Conservation (phyloP, 2,888 invertebrate genomes). For the Rhaphigaster nebulosa region DNA sequence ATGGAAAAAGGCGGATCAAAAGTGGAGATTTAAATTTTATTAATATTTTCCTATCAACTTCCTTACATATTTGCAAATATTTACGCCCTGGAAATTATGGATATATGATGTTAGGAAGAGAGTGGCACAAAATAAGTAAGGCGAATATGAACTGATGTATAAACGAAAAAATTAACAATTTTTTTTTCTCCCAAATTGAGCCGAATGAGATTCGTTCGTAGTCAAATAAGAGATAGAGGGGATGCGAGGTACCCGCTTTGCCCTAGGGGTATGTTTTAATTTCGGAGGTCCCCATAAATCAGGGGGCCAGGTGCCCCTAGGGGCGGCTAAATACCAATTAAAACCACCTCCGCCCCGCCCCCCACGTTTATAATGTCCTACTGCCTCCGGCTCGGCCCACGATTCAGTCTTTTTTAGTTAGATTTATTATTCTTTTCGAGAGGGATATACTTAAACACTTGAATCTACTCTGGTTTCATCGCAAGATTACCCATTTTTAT, state of each 20-base stretch:
- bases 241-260: not conserved
- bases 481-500: not conserved
- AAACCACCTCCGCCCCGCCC: not conserved
- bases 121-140: not conserved
- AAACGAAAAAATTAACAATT: not conserved
- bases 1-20: no score
- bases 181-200: not conserved
- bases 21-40: no score
- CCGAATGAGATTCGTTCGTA: slow-evolving; percentile 34
- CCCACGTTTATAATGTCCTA: slow-evolving; percentile 32
- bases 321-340: slow-evolving; percentile 50
- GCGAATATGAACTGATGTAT: not conserved
- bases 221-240: slow-evolving; percentile 1
- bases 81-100: no score
- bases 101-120: not conserved
- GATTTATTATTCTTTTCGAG: not conserved
- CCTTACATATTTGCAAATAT: no score
- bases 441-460: not conserved
- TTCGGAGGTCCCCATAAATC: slow-evolving; percentile 39
- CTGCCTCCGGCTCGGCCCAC: not conserved
- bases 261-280: slow-evolving; percentile 48
- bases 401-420: not conserved
- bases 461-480: not conserved
- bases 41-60: no score
- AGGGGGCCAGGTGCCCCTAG: slow-evolving; percentile 34